Evolutionary conservation across 2,797 vertebrate genomes (phyloP), one percentile per base, ranked within the genome.

Genomic region (Dicrostonyx torquatus): DNA sequence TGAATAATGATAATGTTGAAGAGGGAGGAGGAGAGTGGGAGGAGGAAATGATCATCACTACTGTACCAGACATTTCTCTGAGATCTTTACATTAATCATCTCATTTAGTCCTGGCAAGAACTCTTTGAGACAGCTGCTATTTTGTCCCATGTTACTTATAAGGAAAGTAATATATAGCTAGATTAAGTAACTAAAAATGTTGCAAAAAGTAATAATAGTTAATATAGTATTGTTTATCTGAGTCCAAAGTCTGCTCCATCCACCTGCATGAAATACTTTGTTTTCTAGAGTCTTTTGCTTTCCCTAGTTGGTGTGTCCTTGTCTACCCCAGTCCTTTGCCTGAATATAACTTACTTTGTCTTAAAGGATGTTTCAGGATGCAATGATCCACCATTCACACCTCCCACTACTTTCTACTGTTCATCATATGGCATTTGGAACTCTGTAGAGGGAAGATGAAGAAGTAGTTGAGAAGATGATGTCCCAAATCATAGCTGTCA

Each of bases 151-250:
- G 50, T 92, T 93, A 72, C 53, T 93, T 94, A 43, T 58, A 87
- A 95, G 64, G 68, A 89, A 83, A 86, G 9, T 79, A 79, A 92
- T 29, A 15, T 64, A 53, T 93, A 76, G 24, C 14, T 95, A 87
- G 83, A 95, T 86, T 94, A 94, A 93, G 29, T 66, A 90, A 96
- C 34, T 82, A 15, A 90, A 89, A 94, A 50, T 66, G 20, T 90
- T 92, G 20, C 4, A 26, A 82, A 15, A 77, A 79, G 2, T 73
- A 87, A 45, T 77, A 80, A 76, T 50, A 94, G 68, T 17, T 92
- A 62, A 6, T 45, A 62, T 37, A 88, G 77, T 50, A 40, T 17
- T 9, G 3, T 89, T 75, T 14, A 8, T 82, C 73, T 92, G 18
- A 87, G 75, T 95, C 78, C 37, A 58, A 78, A 86, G 45, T 87